A percentile compares a stretch with the other conserved stretches of the same genome.
These are phyloP conservation scores for Spea bombifrons DNA, from an alignment of 2,113 vertebrate species.

Conservation along the genomic window DNA sequence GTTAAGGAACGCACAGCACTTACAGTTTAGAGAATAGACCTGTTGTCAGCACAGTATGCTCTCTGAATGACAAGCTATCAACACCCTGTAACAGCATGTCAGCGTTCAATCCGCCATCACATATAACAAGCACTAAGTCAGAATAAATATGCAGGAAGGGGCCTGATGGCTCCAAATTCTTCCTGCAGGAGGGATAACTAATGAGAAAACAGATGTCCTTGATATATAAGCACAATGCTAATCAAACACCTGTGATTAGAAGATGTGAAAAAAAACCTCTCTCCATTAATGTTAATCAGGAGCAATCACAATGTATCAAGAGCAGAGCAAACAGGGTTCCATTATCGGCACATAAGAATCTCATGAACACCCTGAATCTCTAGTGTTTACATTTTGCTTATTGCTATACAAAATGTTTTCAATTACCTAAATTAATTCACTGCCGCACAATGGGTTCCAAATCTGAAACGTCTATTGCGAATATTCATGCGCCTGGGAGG, in stretches of 20 bases:
- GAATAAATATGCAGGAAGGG: conserved; percentile 36
- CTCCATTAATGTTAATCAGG: conserved; percentile 47
- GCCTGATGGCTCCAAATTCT: conserved; percentile 30
- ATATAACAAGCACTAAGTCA: conserved; percentile 41
- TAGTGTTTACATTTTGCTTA: conserved; percentile 47
- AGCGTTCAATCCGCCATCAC: conserved; percentile 21
- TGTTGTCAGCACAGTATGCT: background rate
- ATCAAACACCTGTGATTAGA: conserved; percentile 46
- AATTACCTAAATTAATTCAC: conserved; percentile 45
- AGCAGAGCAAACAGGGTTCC: conserved; percentile 45
- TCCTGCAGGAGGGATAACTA: conserved; percentile 29
- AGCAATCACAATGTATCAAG: conserved; percentile 44
- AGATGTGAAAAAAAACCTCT: conserved; percentile 30
- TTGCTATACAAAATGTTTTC: conserved; percentile 48
- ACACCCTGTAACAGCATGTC: conserved; percentile 14
- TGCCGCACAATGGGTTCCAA: conserved; percentile 32
- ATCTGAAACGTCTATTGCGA: conserved; percentile 20
- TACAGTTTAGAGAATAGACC: too few relatives aligned
- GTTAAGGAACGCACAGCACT: too few relatives aligned
- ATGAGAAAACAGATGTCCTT: conserved; percentile 42
- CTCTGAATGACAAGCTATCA: background rate
- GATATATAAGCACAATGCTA: conserved; percentile 43
- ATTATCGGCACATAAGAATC: conserved; percentile 36
- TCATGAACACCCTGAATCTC: conserved; percentile 33
- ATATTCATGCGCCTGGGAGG: conserved; percentile 10